Conservation (phyloP, 2,113 vertebrate genomes). For the Oreochromis spilurus region DNA sequence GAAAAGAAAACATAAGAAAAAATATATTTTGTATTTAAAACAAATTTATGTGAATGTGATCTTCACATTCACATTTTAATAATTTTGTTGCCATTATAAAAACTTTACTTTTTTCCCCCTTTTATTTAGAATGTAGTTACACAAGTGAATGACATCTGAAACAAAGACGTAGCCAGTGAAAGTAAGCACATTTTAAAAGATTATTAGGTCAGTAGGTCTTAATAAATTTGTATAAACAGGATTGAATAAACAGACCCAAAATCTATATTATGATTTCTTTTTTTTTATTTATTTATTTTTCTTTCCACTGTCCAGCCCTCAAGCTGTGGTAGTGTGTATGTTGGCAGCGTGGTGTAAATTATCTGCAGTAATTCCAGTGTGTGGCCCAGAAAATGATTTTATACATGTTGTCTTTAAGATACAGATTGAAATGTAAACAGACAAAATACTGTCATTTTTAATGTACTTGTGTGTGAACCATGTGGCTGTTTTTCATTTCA, state of each 20-base stretch:
- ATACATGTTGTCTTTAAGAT: background rate
- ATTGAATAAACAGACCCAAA: background rate
- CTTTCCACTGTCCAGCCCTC: background rate
- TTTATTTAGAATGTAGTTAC: background rate
- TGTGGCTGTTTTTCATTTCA: background rate
- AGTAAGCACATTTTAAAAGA: background rate
- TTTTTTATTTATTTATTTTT: background rate
- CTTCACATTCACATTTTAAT: background rate
- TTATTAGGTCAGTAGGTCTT: background rate
- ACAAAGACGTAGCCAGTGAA: background rate
- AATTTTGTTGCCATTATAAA: background rate
- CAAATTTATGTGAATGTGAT: background rate
- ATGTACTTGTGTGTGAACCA: background rate
- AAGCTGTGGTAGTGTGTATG: background rate
- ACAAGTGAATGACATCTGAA: background rate
- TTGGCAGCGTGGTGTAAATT: background rate
- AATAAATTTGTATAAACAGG: background rate
- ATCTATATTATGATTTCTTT: background rate
- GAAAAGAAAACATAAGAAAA: background rate
- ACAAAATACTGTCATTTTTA: background rate
- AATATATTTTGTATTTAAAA: background rate
- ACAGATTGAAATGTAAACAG: background rate
- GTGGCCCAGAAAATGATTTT: background rate
- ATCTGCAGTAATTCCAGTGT: background rate
- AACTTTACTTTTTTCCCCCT: rapidly evolving